phyloP scores from a whole-genome alignment of 2,797 vertebrate species.

The Vespertilio murinus region DNA sequence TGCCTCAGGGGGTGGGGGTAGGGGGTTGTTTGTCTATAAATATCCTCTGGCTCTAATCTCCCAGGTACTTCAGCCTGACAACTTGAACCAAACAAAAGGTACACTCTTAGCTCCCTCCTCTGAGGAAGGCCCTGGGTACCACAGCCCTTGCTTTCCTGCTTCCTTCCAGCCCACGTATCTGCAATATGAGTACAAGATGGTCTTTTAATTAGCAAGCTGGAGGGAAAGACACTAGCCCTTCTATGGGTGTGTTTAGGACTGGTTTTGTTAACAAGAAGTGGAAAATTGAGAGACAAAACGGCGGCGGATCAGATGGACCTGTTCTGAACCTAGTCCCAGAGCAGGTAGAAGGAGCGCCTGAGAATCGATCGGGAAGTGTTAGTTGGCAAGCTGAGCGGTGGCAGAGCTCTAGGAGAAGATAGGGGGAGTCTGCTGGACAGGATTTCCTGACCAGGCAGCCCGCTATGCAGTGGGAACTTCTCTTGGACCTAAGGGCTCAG shows the following conservation, averaged over 20 bases:
- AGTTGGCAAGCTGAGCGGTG: too few species aligned
- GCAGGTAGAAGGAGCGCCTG: too few species aligned
- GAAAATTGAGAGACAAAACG: too few species aligned
- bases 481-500: too few species aligned
- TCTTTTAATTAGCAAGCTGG: neutral
- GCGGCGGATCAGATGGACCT: too few species aligned
- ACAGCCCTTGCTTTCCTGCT: neutral
- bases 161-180: neutral
- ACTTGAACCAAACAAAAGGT: constrained; percentile 31
- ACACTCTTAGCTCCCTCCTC: neutral
- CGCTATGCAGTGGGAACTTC: too few species aligned
- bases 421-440: too few species aligned
- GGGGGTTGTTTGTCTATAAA: constrained; percentile 59
- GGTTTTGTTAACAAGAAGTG: neutral
- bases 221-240: neutral
- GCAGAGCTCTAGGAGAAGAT: too few species aligned
- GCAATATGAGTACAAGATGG: neutral
- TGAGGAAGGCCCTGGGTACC: neutral
- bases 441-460: too few species aligned
- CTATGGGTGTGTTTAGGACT: neutral
- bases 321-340: too few species aligned
- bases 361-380: too few species aligned
- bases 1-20: neutral
- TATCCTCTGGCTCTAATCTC: constrained; percentile 28
- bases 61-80: constrained; percentile 25